A percentile compares a stretch with the other conserved stretches of the same genome.
phyloP scores from a whole-genome alignment of 2,888 invertebrate genomes.

The Neocrepidodera transversa region DNA sequence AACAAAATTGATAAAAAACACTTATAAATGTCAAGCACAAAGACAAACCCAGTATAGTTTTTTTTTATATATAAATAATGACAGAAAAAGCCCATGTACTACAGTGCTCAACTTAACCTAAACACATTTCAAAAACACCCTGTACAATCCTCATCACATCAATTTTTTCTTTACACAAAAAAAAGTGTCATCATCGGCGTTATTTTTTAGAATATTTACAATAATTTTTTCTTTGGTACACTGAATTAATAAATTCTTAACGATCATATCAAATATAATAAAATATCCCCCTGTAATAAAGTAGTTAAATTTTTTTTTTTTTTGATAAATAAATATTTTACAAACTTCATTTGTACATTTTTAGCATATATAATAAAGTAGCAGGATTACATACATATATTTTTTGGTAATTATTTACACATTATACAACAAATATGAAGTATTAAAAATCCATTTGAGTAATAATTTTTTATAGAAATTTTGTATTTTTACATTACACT shows the following conservation, averaged over 20 bases:
- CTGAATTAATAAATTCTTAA: constrained; percentile 55
- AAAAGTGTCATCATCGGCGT: constrained; percentile 45
- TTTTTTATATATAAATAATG: constrained; percentile 26
- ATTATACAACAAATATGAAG: constrained; percentile 40
- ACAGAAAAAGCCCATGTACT: constrained; percentile 22
- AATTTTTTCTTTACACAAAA: constrained; percentile 40
- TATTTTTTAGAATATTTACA: constrained; percentile 39
- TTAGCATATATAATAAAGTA: constrained; percentile 42
- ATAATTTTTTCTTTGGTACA: constrained; percentile 54
- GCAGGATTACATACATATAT: constrained; percentile 35
- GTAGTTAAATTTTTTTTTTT: constrained; percentile 47
- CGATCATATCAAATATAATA: constrained; percentile 58
- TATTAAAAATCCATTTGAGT: constrained; percentile 18
- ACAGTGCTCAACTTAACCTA: constrained; percentile 29
- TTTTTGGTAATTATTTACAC: constrained; percentile 43
- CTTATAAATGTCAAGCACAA: constrained; percentile 6
- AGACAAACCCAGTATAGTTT: constrained; percentile 3
- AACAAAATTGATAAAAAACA: not conserved
- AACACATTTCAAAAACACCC: constrained; percentile 35
- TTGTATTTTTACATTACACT: too few species aligned
- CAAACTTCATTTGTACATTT: constrained; percentile 54
- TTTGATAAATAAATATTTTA: constrained; percentile 55
- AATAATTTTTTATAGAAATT: too few species aligned
- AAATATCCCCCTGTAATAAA: constrained; percentile 55
- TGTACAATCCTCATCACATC: constrained; percentile 38